Evolutionary conservation across 2,113 vertebrate genomes (phyloP), one percentile per base, ranked within the genome.

Genomic region (Protobothrops mucrosquamatus): DNA sequence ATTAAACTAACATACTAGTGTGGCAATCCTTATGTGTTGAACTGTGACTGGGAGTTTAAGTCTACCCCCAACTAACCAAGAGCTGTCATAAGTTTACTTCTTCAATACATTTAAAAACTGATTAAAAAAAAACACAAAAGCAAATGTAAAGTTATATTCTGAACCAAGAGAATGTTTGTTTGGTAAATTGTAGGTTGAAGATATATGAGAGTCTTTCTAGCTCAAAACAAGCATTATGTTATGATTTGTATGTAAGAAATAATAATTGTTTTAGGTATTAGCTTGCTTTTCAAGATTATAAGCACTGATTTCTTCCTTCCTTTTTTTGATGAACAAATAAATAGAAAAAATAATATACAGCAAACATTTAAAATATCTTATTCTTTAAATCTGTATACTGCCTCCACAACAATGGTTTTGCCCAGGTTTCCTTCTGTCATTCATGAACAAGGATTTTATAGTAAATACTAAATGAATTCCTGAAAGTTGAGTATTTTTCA

Each of bases 401-500:
- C 0, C 61, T 29, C 29, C 1, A 64, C 3, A 64, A 29, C 10
- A 64, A 64, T 51, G 24, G 24, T 61, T 61, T 61, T 29, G 12
- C 3, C 26, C 26, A 61, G 8, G 59, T 61, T 61, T 61, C 26
- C 8, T 12, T 26, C 61, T 64, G 5, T 29, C 29, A 64, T 64
- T 64, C 61, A 64, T 12, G 59, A 61, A 61, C 24, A 61, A 9
- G 59, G 59, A 61, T 61, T 61, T 64, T 64, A 64, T 7, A 51
- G 48, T 51, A 51, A 64, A 64, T 64, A 12, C 26, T 64, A 26
- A 64, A 64, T 64, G 59, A 64, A 64, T 64, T 29, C 10, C 61
- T 64, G 26, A 64, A 64, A 7, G 88, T 88, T 92, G 81, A 96
- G 89, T 90, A 94, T 43, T 92, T 96, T 93, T 74, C 46, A 1